A percentile compares a stretch with the other conserved stretches of the same genome.
phyloP scores from a whole-genome alignment of 2,113 vertebrate genomes.

The Channa maculata region DNA sequence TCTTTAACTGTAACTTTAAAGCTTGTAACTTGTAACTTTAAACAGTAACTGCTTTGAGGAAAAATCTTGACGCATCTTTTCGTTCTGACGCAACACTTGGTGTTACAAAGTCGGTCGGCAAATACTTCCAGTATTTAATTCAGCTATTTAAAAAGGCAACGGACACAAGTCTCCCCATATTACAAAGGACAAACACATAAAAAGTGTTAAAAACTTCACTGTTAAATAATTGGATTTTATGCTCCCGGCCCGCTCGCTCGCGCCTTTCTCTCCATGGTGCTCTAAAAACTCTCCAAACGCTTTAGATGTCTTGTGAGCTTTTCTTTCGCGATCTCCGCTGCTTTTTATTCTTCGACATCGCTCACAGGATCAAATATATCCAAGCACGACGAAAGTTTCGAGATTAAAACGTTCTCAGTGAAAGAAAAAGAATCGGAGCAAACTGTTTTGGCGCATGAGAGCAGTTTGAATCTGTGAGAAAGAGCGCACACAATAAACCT shows the following conservation, averaged over 20 bases:
- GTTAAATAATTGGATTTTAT: constrained; percentile 86
- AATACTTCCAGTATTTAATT: constrained; percentile 59
- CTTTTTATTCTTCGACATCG: constrained; percentile 76
- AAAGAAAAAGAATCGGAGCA: constrained; percentile 67
- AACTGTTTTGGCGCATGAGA: constrained; percentile 85
- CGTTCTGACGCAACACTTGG: constrained; percentile 40
- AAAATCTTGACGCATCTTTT: constrained; percentile 34
- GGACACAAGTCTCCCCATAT: constrained; percentile 50
- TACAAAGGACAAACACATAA: constrained; percentile 76
- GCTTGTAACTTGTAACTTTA: too few relatives aligned
- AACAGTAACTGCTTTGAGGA: neutral
- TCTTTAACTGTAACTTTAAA: neutral
- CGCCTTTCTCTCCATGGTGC: constrained; percentile 81
- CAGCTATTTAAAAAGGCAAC: constrained; percentile 47
- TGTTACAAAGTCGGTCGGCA: constrained; percentile 32
- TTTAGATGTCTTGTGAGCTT: constrained; percentile 78
- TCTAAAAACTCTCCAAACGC: constrained; percentile 75
- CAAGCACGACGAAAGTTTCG: constrained; percentile 74
- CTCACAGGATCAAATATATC: constrained; percentile 81
- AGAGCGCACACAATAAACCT: constrained; percentile 91
- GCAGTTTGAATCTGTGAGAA: constrained; percentile 77
- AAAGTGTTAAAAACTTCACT: constrained; percentile 79
- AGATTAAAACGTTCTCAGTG: constrained; percentile 82
- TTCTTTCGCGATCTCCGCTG: constrained; percentile 72
- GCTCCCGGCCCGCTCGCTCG: constrained; percentile 76